Percentiles rank a stretch among this genome's conserved stretches.
These are phyloP conservation scores for Enteromius paludinosus DNA, from an alignment of 2,797 vertebrate genomes.

Conservation along the genomic window DNA sequence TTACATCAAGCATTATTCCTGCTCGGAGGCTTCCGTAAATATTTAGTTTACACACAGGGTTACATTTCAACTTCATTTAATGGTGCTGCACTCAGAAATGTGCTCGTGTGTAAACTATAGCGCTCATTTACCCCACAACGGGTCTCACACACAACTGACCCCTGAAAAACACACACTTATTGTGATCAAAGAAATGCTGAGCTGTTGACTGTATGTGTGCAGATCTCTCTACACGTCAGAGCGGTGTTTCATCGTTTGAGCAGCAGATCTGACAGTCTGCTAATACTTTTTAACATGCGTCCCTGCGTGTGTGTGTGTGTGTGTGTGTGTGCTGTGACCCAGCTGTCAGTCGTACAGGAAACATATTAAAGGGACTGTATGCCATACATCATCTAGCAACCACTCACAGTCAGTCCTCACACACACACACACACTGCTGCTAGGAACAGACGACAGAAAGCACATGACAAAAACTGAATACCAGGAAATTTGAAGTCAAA, in stretches of 20 bases:
- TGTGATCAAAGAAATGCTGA: neutral
- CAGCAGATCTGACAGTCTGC: slow-evolving; percentile 84
- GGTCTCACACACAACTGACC: neutral
- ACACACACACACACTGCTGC: slow-evolving; percentile 30
- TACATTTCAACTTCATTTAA: slow-evolving; percentile 19
- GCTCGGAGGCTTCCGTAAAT: slow-evolving; percentile 21
- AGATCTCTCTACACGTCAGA: slow-evolving; percentile 34
- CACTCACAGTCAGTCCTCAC: slow-evolving; percentile 70
- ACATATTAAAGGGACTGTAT: slow-evolving; percentile 78
- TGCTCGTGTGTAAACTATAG: slow-evolving; percentile 1
- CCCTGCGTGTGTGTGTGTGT: slow-evolving; percentile 65
- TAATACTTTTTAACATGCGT: slow-evolving; percentile 79
- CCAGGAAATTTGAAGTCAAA: neutral
- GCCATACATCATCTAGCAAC: slow-evolving; percentile 81
- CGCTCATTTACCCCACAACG: neutral
- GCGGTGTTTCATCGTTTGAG: slow-evolving; percentile 66
- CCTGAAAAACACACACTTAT: neutral
- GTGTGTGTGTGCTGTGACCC: slow-evolving; percentile 29
- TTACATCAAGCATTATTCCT: neutral
- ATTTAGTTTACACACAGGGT: slow-evolving; percentile 14
- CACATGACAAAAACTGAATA: neutral
- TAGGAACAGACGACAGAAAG: neutral
- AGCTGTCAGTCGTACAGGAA: slow-evolving; percentile 74
- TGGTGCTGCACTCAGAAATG: neutral
- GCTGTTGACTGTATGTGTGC: slow-evolving; percentile 4